Evolutionary conservation across 1,140 invertebrate species (phyloP), one percentile per base, ranked within the genome.

Genomic region (Lasioglossum baleicum): DNA sequence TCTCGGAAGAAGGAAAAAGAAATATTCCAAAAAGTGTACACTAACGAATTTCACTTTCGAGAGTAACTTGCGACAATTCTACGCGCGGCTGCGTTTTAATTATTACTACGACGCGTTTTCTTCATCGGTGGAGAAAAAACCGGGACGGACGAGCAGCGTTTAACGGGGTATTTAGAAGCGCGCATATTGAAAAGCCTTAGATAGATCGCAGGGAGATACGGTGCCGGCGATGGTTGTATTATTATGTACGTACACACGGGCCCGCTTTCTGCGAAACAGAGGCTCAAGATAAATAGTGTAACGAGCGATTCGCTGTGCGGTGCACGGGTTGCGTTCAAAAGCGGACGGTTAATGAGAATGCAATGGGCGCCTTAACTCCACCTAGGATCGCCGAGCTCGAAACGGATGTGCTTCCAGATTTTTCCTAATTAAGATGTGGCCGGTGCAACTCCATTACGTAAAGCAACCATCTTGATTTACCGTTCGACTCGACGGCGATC

Each of bases 401-500:
- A 88, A 88, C 85, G 82, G 83, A 88, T 85, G 83, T 84, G 82
- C 83, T 74, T 71, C 80, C 85, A 75, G 67, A 85, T 89, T 90
- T 89, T 89, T 89, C 83, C 86, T 90, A 89, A 90, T 90, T 90
- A 90, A 90, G 87, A 88, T 82, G 85, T 89, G 81, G 83, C 80
- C 77, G 63, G 70, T 78, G 84, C 83, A 82, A 82, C 75, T 87
- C 85, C 85, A 83, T 85, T 88, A 85, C 84, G 84, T 87, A 88
- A 88, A 90, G 85, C 85, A 81, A 79, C 80, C 88, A 88, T 88
- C 88, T 89, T 85, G 86, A 90, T 89, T 84, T 86, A 87, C 75
- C 71, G 82, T 80, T 72, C 77, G 65, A 42, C 75, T 70, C 48
- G 58, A 67, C 66, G 67, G 70, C 74, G 51, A 75, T 74, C 71